Conservation (phyloP, 1,140 invertebrate genomes). For the Pseudomyrmex sp. region DNA sequence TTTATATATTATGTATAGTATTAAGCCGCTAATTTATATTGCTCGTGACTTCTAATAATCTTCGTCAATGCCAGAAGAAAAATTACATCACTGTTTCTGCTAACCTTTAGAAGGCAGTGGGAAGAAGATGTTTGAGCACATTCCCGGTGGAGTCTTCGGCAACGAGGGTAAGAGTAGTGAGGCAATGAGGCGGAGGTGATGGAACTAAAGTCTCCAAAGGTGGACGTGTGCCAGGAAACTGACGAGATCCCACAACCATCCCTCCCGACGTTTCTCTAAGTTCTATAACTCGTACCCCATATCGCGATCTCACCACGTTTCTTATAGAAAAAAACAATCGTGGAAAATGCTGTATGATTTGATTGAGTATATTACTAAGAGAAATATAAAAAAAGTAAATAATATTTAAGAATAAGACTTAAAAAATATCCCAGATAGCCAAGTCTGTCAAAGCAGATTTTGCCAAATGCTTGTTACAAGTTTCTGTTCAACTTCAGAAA, state of each 20-base stretch:
- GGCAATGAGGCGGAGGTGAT: slow-evolving; percentile 77
- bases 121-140: slow-evolving; percentile 83
- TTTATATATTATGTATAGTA: background rate
- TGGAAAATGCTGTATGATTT: background rate
- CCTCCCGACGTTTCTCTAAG: slow-evolving; percentile 84
- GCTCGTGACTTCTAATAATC: slow-evolving; percentile 24
- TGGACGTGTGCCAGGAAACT: slow-evolving; percentile 81
- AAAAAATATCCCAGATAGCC: too few relatives aligned
- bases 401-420: background rate
- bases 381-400: slow-evolving; percentile 1
- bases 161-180: slow-evolving; percentile 78
- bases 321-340: slow-evolving; percentile 69
- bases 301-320: slow-evolving; percentile 85
- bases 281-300: slow-evolving; percentile 87
- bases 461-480: too few relatives aligned
- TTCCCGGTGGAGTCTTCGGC: slow-evolving; percentile 84
- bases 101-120: slow-evolving; percentile 80
- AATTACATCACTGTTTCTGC: slow-evolving; percentile 37
- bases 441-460: too few relatives aligned
- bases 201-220: slow-evolving; percentile 81
- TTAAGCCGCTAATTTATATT: slow-evolving; percentile 34
- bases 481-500: too few relatives aligned
- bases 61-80: slow-evolving; percentile 17
- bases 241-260: slow-evolving; percentile 81
- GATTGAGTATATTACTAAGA: background rate